Conservation (phyloP, 2,888 invertebrate species). For the Atethmia centrago region DNA sequence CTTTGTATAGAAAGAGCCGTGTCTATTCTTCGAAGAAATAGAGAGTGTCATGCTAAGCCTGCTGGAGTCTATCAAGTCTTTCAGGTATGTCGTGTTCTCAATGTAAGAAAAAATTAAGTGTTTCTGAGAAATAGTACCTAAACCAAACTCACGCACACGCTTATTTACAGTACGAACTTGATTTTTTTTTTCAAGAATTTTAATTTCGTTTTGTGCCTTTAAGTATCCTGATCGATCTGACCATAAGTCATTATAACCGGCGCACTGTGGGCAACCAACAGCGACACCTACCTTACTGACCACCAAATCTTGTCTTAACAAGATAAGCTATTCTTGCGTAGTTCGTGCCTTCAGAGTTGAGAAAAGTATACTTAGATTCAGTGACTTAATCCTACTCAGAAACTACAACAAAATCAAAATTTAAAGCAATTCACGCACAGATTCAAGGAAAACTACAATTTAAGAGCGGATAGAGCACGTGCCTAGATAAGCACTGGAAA, state of each 20-base stretch:
- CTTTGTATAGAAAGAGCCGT: too few relatives aligned
- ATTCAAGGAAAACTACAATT: constrained; percentile 65
- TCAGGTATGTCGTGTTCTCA: neutral
- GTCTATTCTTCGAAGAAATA: too few relatives aligned
- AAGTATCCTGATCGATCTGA: neutral
- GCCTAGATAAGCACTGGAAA: constrained; percentile 80
- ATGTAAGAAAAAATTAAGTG: neutral
- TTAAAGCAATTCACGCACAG: constrained; percentile 28
- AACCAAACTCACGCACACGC: neutral
- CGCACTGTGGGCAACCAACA: too few relatives aligned
- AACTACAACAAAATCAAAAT: constrained; percentile 10
- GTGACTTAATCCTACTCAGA: neutral
- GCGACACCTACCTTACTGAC: neutral
- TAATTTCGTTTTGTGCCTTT: neutral
- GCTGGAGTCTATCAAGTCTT: neutral
- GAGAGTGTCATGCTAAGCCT: too few relatives aligned
- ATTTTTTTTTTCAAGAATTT: neutral
- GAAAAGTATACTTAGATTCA: neutral
- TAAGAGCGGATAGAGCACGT: constrained; percentile 82
- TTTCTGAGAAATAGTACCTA: neutral
- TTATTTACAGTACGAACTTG: too few relatives aligned
- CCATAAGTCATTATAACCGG: neutral
- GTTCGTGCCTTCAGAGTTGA: neutral
- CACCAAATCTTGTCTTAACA: neutral
- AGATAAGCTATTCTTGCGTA: neutral